Evolutionary conservation across 2,888 invertebrate genomes (phyloP).

Genomic region (Phlogophora meticulosa): DNA sequence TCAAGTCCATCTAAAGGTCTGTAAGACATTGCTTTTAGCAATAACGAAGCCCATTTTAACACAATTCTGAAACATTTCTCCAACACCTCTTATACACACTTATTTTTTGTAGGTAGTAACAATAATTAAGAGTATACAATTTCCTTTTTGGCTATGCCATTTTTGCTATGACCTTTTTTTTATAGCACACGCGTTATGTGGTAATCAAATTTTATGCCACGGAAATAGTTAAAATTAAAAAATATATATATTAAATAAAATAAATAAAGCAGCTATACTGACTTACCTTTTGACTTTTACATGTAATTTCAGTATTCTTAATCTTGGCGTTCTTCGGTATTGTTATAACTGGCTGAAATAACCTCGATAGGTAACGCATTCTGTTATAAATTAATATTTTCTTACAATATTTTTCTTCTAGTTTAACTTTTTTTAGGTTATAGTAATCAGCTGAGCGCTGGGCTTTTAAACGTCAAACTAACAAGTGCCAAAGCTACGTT

Average conservation of each 20-base stretch:
- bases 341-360: conserved; percentile 93
- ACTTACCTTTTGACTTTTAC: conserved; percentile 94
- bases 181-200: too few relatives aligned
- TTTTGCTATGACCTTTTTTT: too few relatives aligned
- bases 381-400: conserved; percentile 35
- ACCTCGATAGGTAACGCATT: conserved; percentile 92
- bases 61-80: too few relatives aligned
- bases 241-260: not conserved
- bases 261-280: not conserved
- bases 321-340: conserved; percentile 92
- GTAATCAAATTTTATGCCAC: too few relatives aligned
- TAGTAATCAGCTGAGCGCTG: conserved; percentile 49
- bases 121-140: too few relatives aligned
- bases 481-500: conserved; percentile 40
- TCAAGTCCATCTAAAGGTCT: too few relatives aligned
- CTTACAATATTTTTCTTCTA: conserved; percentile 26
- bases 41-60: too few relatives aligned
- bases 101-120: too few relatives aligned
- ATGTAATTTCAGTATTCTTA: conserved; percentile 92
- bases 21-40: too few relatives aligned
- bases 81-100: too few relatives aligned
- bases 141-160: too few relatives aligned
- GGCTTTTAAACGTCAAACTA: conserved; percentile 21
- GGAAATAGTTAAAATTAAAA: not conserved
- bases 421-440: conserved; percentile 54